A percentile compares a stretch with the other conserved stretches of the same genome.
phyloP scores from a whole-genome alignment of 2,888 invertebrate genomes.

The Tipula unca region DNA sequence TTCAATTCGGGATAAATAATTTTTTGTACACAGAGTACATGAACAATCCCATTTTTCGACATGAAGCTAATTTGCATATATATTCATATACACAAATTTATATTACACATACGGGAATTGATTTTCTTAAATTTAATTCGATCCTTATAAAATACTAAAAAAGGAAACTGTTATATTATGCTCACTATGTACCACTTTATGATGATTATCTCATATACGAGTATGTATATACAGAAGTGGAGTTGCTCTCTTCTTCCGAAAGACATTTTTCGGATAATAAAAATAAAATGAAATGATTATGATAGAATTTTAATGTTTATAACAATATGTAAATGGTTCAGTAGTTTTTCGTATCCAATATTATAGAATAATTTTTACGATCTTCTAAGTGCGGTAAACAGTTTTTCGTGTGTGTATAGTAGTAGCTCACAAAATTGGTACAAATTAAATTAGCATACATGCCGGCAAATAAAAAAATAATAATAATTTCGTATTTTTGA shows the following conservation, averaged over 20 bases:
- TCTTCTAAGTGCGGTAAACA: background rate
- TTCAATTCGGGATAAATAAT: background rate
- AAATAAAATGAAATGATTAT: background rate
- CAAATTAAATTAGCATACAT: background rate
- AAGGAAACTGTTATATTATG: background rate
- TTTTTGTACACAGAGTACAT: background rate
- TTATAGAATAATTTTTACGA: background rate
- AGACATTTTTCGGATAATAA: background rate
- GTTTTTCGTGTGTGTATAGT: background rate
- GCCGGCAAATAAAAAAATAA: too few species aligned
- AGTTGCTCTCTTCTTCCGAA: background rate
- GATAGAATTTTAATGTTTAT: background rate
- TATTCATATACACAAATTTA: background rate
- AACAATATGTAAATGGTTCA: background rate
- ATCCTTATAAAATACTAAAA: background rate
- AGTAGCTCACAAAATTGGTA: background rate
- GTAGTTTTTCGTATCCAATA: background rate
- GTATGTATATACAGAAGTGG: background rate
- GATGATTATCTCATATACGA: background rate
- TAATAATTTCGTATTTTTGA: too few species aligned
- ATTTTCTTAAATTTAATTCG: background rate
- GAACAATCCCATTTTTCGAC: background rate
- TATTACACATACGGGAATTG: background rate
- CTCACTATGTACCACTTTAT: conserved; percentile 8
- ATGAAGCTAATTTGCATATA: background rate